Conservation (phyloP, 2,797 vertebrate genomes). For the Siniperca scherzeri region DNA sequence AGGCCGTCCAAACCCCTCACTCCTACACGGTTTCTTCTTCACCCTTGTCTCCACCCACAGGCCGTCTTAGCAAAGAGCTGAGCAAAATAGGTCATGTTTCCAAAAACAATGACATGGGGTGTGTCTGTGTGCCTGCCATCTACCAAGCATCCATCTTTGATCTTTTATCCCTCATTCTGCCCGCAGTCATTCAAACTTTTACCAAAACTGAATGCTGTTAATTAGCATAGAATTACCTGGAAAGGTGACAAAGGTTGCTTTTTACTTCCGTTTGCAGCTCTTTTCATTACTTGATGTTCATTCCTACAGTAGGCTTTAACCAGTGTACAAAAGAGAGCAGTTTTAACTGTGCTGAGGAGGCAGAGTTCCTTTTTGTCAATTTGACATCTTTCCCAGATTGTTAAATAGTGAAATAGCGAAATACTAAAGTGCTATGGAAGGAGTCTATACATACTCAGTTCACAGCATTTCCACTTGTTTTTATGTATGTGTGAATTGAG, state of each 20-base stretch:
- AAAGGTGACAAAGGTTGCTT: constrained; percentile 24
- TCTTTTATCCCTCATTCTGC: constrained; percentile 37
- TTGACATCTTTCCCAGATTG: not conserved
- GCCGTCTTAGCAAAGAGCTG: constrained; percentile 51
- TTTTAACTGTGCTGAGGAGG: not conserved
- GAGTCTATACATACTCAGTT: not conserved
- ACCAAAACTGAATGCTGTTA: constrained; percentile 1
- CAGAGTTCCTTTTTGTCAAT: not conserved
- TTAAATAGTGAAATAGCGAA: not conserved
- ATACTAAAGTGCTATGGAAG: not conserved
- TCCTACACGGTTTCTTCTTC: constrained; percentile 54
- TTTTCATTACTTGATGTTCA: not conserved
- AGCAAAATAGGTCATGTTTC: constrained; percentile 84
- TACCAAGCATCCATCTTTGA: constrained; percentile 46
- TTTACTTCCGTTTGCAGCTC: not conserved
- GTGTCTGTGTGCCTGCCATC: constrained; percentile 57
- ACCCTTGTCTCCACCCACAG: constrained; percentile 57
- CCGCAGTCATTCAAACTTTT: constrained; percentile 8
- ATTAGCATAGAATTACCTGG: constrained; percentile 20
- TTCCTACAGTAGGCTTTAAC: not conserved
- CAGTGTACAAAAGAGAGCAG: not conserved
- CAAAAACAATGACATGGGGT: constrained; percentile 75
- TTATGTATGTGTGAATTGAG: not conserved
- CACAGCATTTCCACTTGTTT: not conserved
- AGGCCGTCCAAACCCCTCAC: constrained; percentile 38